Evolutionary conservation across 2,113 vertebrate species (phyloP), one percentile per base, ranked within the genome.

Genomic region (Chroicocephalus ridibundus): DNA sequence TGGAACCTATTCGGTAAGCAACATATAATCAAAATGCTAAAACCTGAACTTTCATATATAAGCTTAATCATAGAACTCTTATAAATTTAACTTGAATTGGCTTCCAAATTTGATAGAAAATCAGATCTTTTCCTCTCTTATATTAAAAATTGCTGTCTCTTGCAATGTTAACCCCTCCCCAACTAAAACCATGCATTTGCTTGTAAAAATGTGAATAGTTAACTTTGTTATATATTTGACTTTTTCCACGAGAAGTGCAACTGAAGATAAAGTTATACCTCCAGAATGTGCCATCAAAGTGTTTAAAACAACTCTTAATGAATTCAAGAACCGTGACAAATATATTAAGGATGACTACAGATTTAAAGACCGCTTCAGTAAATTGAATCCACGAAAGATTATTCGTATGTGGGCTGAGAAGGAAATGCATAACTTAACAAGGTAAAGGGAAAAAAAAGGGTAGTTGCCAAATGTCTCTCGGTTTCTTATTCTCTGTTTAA

Each of bases 261-360:
- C 82, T 79, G 98, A 98, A 94, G 97, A 98, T 92, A 98, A 98
- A 97, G 92, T 97, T 31, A 97, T 99, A 65, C 99, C 99, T 20
- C 76, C 98, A 32, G 99, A 99, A 80, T 99, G 99, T 96, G 99
- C 99, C 57, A 98, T 99, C 94, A 99, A 99, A 97, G 99, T 99
- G 34, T 99, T 99, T 95, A 99, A 99, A 97, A 99, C 99, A 24
- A 99, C 99, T 11, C 98, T 99, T 57, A 99, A 99, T 96, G 99
- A 99, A 95, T 99, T 99, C 97, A 99, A 98, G 98, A 99, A 99
- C 97, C 96, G 99, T 47, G 99, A 99, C 96, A 99, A 99, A 87
- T 99, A 99, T 93, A 99, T 99, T 93, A 99, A 99, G 93, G 99
- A 99, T 95, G 99, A 99, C 96, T 99, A 99, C 86, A 99, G 99